Base-by-base conservation (phyloP, 2,113 vertebrate genomes). In the Sinosuthora webbiana region DNA sequence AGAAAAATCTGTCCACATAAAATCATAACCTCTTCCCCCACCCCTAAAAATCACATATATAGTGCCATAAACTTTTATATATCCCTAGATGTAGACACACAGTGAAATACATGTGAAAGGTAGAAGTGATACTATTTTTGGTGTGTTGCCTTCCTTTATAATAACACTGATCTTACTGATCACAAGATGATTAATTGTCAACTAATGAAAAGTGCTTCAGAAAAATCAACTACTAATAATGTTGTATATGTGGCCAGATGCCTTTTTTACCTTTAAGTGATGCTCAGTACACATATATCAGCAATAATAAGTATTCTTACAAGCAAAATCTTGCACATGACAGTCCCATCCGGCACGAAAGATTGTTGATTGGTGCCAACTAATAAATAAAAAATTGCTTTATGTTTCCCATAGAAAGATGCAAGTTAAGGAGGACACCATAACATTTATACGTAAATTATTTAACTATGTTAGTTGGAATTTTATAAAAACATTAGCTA, bases 281-380 rank as follows among this genome's bases (percentile, higher is more conserved):
- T 64, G 17, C 59, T 13, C 1, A 2, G 3, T 45, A 11, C 7
- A 30, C 9, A 35, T 1, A 0, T n/a, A 24, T 35, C 28, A 21
- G 14, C 63, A 87, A 64, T 57, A 88, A 9, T 22, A 47, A 65
- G 10, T 13, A 67, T 42, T 77, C 35, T 31, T 14, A 16, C 10
- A 60, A 52, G 20, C 15, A 78, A 85, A 78, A 52, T 50, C 22
- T 45, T 41, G 11, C 30, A 67, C 10, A 33, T 31, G 41, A 62
- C 7, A 80, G 21, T 41, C 39, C 14, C 27, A 71, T 15, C 9
- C 33, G 83, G 35, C 6, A 92, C 18, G 8, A 47, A 68, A 68
- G 19, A n/a, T 11, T 59, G 22, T 30, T 67, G 77, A 86, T 50
- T 53, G 7, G 11, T 69, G 9, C 11, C 30, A 89, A 18, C 49